Evolutionary conservation across 2,797 vertebrate species (phyloP).

Genomic region (Telmatherina bonti): DNA sequence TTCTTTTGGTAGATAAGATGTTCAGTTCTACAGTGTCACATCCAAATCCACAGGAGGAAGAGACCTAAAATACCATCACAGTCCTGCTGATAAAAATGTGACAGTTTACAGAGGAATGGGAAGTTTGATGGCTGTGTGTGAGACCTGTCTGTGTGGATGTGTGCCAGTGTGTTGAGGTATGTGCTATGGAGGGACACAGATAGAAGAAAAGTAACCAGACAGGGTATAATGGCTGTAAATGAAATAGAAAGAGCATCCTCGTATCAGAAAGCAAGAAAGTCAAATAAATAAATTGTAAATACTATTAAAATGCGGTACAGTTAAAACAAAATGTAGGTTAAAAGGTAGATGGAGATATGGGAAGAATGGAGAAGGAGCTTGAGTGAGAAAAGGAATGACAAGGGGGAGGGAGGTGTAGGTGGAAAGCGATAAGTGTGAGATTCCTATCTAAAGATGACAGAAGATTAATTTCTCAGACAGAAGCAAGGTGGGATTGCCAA

Average conservation of each 20-base stretch:
- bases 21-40: constrained; percentile 33
- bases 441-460: constrained; percentile 72
- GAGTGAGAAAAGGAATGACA: constrained; percentile 12
- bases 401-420: constrained; percentile 18
- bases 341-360: neutral
- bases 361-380: constrained; percentile 1
- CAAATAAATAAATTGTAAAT: constrained; percentile 27
- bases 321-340: constrained; percentile 1
- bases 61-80: constrained; percentile 35
- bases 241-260: constrained; percentile 13
- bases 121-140: constrained; percentile 47
- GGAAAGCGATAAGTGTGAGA: constrained; percentile 61
- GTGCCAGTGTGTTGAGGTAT: constrained; percentile 42
- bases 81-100: constrained; percentile 62
- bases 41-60: constrained; percentile 34
- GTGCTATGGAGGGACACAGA: constrained; percentile 55
- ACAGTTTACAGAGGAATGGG: constrained; percentile 59
- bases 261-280: constrained; percentile 20
- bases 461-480: constrained; percentile 77
- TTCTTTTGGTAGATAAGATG: constrained; percentile 49
- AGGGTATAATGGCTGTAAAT: constrained; percentile 50
- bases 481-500: constrained; percentile 58
- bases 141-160: constrained; percentile 26
- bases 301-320: constrained; percentile 1
- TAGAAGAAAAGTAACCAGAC: constrained; percentile 54